These are phyloP conservation scores for Morphnarchus princeps DNA, from an alignment of 2,113 vertebrate species.

Conservation along the genomic window DNA sequence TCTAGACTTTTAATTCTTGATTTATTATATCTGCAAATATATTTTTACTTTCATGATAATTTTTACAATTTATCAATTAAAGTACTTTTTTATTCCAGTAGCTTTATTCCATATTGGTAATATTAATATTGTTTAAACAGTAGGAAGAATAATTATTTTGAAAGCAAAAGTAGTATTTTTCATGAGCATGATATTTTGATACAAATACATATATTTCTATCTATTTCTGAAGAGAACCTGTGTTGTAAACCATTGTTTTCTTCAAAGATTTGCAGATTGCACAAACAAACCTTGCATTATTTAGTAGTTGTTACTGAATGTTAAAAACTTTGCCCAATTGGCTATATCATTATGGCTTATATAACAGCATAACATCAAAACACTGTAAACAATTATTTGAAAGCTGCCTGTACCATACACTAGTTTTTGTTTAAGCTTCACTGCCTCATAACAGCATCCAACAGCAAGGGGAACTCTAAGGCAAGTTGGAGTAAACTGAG, in stretches of 20 bases:
- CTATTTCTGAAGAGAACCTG: neutral
- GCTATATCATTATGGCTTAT: neutral
- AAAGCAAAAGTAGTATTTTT: neutral
- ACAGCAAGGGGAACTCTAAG: constrained; percentile 66
- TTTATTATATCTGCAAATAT: neutral
- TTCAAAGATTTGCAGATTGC: neutral
- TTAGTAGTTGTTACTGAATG: neutral
- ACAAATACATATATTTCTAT: neutral
- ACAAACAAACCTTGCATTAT: neutral
- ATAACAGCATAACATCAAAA: neutral
- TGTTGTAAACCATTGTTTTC: neutral
- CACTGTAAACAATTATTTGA: neutral
- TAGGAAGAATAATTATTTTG: neutral
- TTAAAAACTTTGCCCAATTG: neutral
- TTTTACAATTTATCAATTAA: neutral
- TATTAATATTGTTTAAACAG: neutral
- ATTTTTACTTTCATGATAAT: neutral
- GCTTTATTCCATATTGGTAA: neutral
- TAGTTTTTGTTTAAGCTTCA: neutral
- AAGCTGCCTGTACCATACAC: neutral
- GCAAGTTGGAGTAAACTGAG: constrained; percentile 21
- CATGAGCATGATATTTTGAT: neutral
- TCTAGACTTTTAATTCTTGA: neutral
- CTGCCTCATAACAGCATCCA: neutral
- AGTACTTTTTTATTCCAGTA: neutral